Base-by-base conservation (phyloP, 2,113 vertebrate genomes). In the Rhodinocichla rosea region DNA sequence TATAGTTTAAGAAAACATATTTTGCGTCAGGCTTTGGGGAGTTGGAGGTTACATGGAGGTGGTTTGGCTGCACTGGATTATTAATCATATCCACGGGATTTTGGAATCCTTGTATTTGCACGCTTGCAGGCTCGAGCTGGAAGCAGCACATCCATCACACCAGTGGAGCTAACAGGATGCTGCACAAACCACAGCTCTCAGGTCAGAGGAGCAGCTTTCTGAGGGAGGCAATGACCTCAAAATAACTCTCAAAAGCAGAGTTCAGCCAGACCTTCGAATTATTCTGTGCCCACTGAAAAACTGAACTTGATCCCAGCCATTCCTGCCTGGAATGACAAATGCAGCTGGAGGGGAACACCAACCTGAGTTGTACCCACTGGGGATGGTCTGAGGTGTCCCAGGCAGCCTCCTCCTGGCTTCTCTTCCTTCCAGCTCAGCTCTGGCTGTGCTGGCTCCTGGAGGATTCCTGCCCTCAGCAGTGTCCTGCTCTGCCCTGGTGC, bases 31-130 rank as follows among this genome's bases (percentile, higher is more conserved):
- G 79, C 83, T 92, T 84, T 65, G 10, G 94, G 83, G 90, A 91
- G 90, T 13, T 93, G 79, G 92, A 89, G 87, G 76, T 92, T 92
- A 85, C 13, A 3, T 59, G 84, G 90, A 93, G 94, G 80, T 93
- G 83, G 70, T 80, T 96, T 92, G 91, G 89, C 96, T 95, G 11
- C 18, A 0, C 47, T 49, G 76, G 62, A 44, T 90, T 83, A 77
- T 97, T 94, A 70, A 95, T 95, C 89, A 91, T 14, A 44, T 81
- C 60, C 20, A 16, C 1, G 14, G 73, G 80, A 30, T 82, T 90
- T 76, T 74, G 90, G 78, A 73, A 86, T 50, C 68, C 79, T 20
- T 68, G 39, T 59, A 9, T 60, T 79, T 55, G 59, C 83, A 83
- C 44, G 24, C 65, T 23, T 15, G 82, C 45, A 30, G 12, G 24